phyloP scores from a whole-genome alignment of 2,113 vertebrate genomes.

The Oreocharis arfaki region DNA sequence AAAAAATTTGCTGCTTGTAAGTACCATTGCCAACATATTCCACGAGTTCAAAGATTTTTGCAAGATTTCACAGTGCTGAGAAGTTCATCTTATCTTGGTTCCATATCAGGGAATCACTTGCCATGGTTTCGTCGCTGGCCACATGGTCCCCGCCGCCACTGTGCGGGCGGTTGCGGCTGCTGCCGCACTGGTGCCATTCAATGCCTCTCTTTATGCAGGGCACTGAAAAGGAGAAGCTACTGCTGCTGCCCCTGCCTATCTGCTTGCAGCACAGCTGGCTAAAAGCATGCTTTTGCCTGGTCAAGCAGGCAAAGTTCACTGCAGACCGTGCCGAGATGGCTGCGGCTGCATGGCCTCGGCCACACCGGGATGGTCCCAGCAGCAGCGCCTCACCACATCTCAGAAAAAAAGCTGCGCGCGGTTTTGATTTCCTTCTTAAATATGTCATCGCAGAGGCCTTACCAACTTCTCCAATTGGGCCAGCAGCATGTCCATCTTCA shows the following conservation, averaged over 20 bases:
- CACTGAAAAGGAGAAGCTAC: neutral
- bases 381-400: rapidly evolving
- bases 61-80: neutral
- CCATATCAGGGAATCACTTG: neutral
- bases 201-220: neutral
- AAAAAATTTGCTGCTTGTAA: neutral
- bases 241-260: neutral
- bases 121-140: neutral
- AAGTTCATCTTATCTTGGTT: neutral
- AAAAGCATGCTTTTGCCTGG: no score
- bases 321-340: neutral
- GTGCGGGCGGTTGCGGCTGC: neutral
- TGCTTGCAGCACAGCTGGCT: neutral
- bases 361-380: neutral
- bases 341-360: rapidly evolving
- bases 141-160: neutral
- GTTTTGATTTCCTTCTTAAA: neutral
- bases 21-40: neutral
- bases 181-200: neutral
- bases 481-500: neutral
- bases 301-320: neutral
- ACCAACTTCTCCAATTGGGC: neutral
- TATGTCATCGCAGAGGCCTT: neutral
- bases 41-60: neutral
- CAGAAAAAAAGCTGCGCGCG: rapidly evolving